Percentiles rank a stretch among this genome's conserved stretches.
Evolutionary conservation across 2,888 invertebrate species (phyloP).

Genomic region (Drosophila borborema): DNA sequence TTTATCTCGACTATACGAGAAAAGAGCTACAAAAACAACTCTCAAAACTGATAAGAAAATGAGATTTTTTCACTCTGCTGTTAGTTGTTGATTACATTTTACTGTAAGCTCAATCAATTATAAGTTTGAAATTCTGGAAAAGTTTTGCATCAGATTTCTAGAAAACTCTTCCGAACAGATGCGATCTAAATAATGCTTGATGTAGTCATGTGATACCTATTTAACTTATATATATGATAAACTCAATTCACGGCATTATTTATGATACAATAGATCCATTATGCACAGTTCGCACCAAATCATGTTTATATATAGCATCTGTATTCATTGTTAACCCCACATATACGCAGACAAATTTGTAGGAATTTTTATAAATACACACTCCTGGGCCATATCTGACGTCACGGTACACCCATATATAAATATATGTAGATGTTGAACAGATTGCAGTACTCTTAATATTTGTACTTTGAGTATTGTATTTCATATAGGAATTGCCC

Average conservation of each 20-base stretch:
- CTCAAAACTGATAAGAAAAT: conserved; percentile 2
- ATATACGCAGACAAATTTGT: conserved; percentile 2
- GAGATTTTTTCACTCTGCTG: conserved; percentile 3
- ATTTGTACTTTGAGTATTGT: conserved; percentile 40
- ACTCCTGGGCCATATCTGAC: conserved; percentile 27
- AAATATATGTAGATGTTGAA: conserved; percentile 10
- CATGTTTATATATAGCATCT: conserved; percentile 9
- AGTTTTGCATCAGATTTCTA: conserved; percentile 11
- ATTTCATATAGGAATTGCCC: conserved; percentile 43
- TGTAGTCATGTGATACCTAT: conserved; percentile 23
- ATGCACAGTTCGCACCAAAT: conserved; percentile 20
- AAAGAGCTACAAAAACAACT: background rate
- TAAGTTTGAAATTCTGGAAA: conserved; percentile 14
- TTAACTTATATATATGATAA: conserved; percentile 18
- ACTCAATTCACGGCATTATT: conserved; percentile 37
- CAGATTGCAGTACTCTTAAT: conserved; percentile 21
- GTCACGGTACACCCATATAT: conserved; percentile 20
- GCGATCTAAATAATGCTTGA: conserved; percentile 5
- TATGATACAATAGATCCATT: conserved; percentile 39
- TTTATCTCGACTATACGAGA: conserved; percentile 12
- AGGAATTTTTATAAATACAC: conserved; percentile 26
- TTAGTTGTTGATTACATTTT: conserved; percentile 13
- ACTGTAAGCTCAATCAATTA: conserved; percentile 11
- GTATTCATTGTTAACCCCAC: conserved; percentile 14
- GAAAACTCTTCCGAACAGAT: conserved; percentile 9